These are phyloP conservation scores for Orchestes rusci DNA, from an alignment of 2,888 invertebrate species.

Conservation along the genomic window DNA sequence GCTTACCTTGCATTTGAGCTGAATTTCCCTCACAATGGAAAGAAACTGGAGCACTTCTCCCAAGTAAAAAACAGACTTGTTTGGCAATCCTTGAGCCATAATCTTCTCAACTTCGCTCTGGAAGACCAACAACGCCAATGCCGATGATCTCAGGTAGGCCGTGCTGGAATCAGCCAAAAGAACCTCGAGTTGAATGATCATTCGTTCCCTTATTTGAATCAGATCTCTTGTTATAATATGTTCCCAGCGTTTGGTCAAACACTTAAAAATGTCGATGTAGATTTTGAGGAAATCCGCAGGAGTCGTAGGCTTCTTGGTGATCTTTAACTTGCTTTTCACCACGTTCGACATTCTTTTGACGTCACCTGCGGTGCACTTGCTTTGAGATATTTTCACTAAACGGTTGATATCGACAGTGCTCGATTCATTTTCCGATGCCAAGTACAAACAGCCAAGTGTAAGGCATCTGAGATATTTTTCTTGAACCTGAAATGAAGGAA, in stretches of 20 bases:
- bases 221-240: slow-evolving; percentile 20
- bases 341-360: slow-evolving; percentile 80
- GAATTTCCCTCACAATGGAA: slow-evolving; percentile 64
- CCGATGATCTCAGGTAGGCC: slow-evolving; percentile 64
- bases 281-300: slow-evolving; percentile 60
- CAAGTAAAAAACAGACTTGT: slow-evolving; percentile 33
- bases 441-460: slow-evolving; percentile 77
- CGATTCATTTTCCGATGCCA: slow-evolving; percentile 64
- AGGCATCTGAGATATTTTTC: slow-evolving; percentile 84
- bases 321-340: slow-evolving; percentile 69
- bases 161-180: slow-evolving; percentile 69
- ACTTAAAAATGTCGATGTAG: slow-evolving; percentile 55
- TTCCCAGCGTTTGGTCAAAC: slow-evolving; percentile 28
- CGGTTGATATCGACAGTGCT: slow-evolving; percentile 58
- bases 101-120: slow-evolving; percentile 59
- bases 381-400: slow-evolving; percentile 59
- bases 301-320: slow-evolving; percentile 51
- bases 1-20: slow-evolving; percentile 63
- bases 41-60: slow-evolving; percentile 55
- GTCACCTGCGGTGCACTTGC: slow-evolving; percentile 79
- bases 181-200: slow-evolving; percentile 60
- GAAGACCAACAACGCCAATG: slow-evolving; percentile 70
- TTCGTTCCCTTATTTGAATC: slow-evolving; percentile 22
- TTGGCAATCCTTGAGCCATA: slow-evolving; percentile 30
- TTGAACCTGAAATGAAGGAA: slow-evolving; percentile 48